These are phyloP conservation scores for Phoxinus dragarum DNA, from an alignment of 2,797 vertebrate species.

Conservation along the genomic window DNA sequence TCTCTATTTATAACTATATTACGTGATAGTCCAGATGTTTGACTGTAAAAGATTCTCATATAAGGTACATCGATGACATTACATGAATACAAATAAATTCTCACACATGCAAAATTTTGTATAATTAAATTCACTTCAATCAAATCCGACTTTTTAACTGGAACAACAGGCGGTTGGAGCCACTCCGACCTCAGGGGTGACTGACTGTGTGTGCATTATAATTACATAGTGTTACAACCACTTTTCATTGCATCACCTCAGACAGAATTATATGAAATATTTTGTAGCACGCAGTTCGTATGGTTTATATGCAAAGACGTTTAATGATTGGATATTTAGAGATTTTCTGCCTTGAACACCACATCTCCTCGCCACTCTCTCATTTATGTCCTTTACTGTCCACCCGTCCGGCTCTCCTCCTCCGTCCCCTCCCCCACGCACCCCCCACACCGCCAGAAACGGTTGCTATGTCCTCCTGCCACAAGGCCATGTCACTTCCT, in stretches of 20 bases:
- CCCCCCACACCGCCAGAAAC: slow-evolving; percentile 18
- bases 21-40: neutral
- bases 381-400: slow-evolving; percentile 36
- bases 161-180: neutral
- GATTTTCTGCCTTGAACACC: slow-evolving; percentile 10
- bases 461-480: slow-evolving; percentile 41
- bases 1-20: slow-evolving; percentile 19
- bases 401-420: slow-evolving; percentile 37
- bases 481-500: slow-evolving; percentile 51
- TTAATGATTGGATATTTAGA: slow-evolving; percentile 3
- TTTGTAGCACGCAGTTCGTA: neutral
- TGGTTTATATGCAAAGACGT: neutral
- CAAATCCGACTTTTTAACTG: neutral
- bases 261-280: neutral
- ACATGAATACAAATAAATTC: neutral
- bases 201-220: slow-evolving; percentile 6
- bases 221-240: neutral
- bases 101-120: neutral
- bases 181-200: neutral
- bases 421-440: slow-evolving; percentile 35
- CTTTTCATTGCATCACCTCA: slow-evolving; percentile 2
- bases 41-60: neutral
- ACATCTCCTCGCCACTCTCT: slow-evolving; percentile 19
- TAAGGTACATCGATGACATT: neutral
- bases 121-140: neutral